Evolutionary conservation across 2,797 vertebrate genomes (phyloP).

Genomic region (Ptychadena robeensis): DNA sequence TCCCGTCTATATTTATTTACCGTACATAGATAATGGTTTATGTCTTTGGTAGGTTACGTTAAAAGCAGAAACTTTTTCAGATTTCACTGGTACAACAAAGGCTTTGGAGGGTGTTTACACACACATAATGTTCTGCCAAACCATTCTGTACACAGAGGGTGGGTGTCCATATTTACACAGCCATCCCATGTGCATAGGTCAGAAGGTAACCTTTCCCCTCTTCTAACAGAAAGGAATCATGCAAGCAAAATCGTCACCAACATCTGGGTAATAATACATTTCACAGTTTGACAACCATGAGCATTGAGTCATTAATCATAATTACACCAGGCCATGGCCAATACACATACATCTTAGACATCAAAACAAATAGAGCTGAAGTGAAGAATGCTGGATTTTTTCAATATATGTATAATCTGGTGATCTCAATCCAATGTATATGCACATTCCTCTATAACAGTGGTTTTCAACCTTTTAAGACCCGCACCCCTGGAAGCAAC

Average conservation of each 20-base stretch:
- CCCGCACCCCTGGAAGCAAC: no score
- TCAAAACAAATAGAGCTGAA: background rate
- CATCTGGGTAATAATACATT: slow-evolving; percentile 11
- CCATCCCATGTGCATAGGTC: slow-evolving; percentile 7
- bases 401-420: background rate
- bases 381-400: background rate
- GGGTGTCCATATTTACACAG: slow-evolving; percentile 23
- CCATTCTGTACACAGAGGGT: slow-evolving; percentile 14
- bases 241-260: background rate
- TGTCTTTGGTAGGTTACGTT: slow-evolving; percentile 14
- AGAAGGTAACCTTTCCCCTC: slow-evolving; percentile 28
- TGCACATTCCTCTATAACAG: no score
- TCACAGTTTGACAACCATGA: background rate
- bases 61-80: slow-evolving; percentile 9
- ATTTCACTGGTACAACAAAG: slow-evolving; percentile 19
- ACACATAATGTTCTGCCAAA: slow-evolving; percentile 35
- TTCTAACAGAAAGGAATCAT: slow-evolving; percentile 1
- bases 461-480: no score
- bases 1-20: slow-evolving; percentile 8
- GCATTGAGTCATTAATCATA: slow-evolving; percentile 4
- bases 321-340: background rate
- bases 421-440: background rate
- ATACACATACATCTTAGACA: background rate
- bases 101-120: background rate
- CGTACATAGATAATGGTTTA: slow-evolving; percentile 34